Percentiles rank a stretch among this genome's conserved stretches.
These are phyloP conservation scores for Simalia tracyae DNA, from an alignment of 2,797 vertebrate genomes.

Conservation along the genomic window DNA sequence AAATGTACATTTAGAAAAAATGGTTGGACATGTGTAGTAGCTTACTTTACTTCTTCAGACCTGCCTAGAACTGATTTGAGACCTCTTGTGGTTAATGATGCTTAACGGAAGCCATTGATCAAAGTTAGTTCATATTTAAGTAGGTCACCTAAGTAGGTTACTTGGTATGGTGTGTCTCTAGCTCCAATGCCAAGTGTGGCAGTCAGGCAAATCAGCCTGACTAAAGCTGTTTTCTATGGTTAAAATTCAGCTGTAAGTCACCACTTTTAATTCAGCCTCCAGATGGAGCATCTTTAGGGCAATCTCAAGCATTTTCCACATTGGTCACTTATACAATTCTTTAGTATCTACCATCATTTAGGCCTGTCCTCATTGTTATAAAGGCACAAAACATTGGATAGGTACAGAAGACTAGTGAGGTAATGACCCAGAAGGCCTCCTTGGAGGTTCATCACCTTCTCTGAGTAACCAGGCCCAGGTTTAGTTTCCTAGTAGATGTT, in stretches of 20 bases:
- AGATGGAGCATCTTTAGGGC: neutral
- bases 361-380: neutral
- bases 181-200: neutral
- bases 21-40: neutral
- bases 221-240: neutral
- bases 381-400: neutral
- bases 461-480: neutral
- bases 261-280: neutral
- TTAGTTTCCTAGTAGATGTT: neutral
- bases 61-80: neutral
- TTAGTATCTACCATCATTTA: neutral
- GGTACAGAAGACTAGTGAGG: neutral
- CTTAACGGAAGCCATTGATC: neutral
- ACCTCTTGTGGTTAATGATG: neutral
- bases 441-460: neutral
- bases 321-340: neutral
- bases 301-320: neutral
- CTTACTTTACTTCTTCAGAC: neutral
- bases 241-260: neutral
- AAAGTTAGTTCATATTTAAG: neutral
- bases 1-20: neutral
- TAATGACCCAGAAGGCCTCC: neutral
- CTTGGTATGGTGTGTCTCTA: neutral
- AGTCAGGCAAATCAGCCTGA: neutral
- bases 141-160: neutral